Evolutionary conservation across 2,797 vertebrate species (phyloP), one percentile per base, ranked within the genome.

Genomic region (Serranus cabrilla): DNA sequence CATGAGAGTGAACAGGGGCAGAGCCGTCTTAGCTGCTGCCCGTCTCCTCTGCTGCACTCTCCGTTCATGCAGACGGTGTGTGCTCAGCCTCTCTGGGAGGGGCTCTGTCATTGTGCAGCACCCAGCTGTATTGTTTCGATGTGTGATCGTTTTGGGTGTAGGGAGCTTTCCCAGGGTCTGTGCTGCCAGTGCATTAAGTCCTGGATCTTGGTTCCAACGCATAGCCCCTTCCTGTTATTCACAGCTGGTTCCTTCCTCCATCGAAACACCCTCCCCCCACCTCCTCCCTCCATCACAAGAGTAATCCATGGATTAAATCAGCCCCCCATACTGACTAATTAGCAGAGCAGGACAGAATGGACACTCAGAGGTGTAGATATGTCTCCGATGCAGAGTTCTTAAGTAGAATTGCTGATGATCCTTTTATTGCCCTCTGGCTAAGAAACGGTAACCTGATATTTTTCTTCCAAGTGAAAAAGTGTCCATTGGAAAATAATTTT

Each of bases 221-320:
- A 76, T 66, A 89, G 74, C 72, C 82, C 59, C 88, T 95, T 95
- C 94, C 94, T 95, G 94, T 89, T 89, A 95, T 95, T 95, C 94
- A 93, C 72, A 71, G 67, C 78, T 58, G 87, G 86, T 95, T 95
- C 94, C 94, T 94, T 94, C 93, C 94, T 91, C 79, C 27, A 16
- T 78, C 80, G 74, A 89, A 89, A 90, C 87, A 72, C 54, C 69
- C 27, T 54, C 25, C 37, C 39, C 10, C 13, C 49, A 2, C 34
- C 25, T n/a, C 45, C 42, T 21, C 50, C 59, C 34, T 54, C 31
- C 16, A 40, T 40, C 42, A 25, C 43, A 49, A 14, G n/a, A 66
- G 31, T 25, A 37, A 58, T 46, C 21, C 52, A 56, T 60, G 37
- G 18, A 51, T 63, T 17, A 78, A 84, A 70, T 63, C 74, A 40